Conservation (phyloP, 2,888 invertebrate genomes). For the Endotricha flammealis region DNA sequence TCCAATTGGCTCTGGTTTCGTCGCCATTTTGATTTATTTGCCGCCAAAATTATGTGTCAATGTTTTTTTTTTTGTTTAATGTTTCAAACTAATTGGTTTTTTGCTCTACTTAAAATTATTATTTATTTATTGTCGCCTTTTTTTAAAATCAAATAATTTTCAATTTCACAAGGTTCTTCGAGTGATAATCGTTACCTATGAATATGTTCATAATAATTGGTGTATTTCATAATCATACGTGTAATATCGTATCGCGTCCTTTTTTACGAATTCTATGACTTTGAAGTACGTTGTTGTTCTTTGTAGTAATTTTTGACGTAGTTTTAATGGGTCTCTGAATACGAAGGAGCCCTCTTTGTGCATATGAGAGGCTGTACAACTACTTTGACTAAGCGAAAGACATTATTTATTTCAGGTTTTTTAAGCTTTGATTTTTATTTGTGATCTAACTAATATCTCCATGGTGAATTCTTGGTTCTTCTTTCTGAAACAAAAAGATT, state of each 20-base stretch:
- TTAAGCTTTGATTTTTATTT: constrained; percentile 1
- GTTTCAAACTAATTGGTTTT: constrained; percentile 13
- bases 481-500: constrained; percentile 18
- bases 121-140: constrained; percentile 26
- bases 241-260: constrained; percentile 71
- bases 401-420: constrained; percentile 15
- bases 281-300: constrained; percentile 65
- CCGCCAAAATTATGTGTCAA: constrained; percentile 10
- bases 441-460: background rate
- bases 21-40: constrained; percentile 52
- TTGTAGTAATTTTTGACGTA: constrained; percentile 63
- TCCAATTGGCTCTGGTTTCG: constrained; percentile 73
- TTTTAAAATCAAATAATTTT: constrained; percentile 40
- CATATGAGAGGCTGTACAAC: constrained; percentile 47
- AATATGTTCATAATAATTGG: constrained; percentile 70
- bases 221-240: constrained; percentile 68
- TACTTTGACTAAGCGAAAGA: constrained; percentile 17
- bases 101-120: constrained; percentile 28
- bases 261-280: constrained; percentile 69
- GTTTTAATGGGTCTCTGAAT: constrained; percentile 66
- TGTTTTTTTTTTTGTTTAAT: constrained; percentile 7
- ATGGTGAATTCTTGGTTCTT: background rate
- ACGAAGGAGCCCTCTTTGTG: constrained; percentile 62
- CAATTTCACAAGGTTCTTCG: constrained; percentile 67
- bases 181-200: constrained; percentile 59